Base-by-base conservation (phyloP, 30 jellyfish, hydroid and myxozoan genomes). In the Turritopsis rubra region DNA sequence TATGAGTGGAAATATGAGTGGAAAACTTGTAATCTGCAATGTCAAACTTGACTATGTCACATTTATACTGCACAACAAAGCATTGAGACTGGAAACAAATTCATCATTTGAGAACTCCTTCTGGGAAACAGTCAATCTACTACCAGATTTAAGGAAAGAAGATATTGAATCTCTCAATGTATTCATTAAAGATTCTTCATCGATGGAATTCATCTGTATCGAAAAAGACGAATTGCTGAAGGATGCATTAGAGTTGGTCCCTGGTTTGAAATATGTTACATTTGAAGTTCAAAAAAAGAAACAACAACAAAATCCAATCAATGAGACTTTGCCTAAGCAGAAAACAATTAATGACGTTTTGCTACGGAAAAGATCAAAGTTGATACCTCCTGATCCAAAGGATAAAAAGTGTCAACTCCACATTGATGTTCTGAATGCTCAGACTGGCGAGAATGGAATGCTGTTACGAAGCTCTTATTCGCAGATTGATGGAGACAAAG, bases 401-500 rank as follows among this genome's bases (percentile, higher is more conserved):
- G 72, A 54, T 54, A 54, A 54, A 54, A 54, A 54, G 72, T 54
- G 72, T 54, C 72, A 54, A 16, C 72, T 54, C 72, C n/a, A 54
- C 72, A 54, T 54, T 54, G 72, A 54, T 54, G 72, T 54, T n/a
- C 72, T 54, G 72, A n/a, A 54, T 54, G 72, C n/a, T 54, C 72
- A 54, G 72, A 54, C 72, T 54, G 72, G 72, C 72, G 72, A 54
- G n/a, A 54, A 54, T 54, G 72, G 72, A 54, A 54, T 54, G 72
- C 72, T 54, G 72, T 54, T 54, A 54, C 72, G 72, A 54, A 54
- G 72, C 72, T n/a, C 72, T 54, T 54, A 54, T 54, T 54, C 72
- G n/a, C 72, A 54, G 72, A 54, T 54, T 54, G 72, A 54, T 54
- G 72, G 72, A 54, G 72, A 54, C 72, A 54, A 54, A 54, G 72